Evolutionary conservation across 2,888 invertebrate species (phyloP).

Genomic region (Cylindroiulus punctatus): DNA sequence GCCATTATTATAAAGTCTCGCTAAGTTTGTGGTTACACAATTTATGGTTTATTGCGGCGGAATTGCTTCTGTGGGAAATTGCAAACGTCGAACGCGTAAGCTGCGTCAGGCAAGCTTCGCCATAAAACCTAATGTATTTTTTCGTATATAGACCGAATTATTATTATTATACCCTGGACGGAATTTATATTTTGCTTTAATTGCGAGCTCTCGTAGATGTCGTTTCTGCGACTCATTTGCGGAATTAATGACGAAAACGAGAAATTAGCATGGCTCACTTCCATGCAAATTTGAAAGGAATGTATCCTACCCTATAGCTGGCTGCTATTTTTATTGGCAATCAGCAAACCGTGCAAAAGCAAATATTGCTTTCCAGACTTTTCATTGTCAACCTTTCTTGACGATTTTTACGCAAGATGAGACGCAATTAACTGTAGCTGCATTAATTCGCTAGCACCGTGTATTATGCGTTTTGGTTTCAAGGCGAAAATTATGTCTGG

Average conservation of each 20-base stretch:
- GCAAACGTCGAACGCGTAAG: background rate
- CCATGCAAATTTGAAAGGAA: background rate
- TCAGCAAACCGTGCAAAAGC: background rate
- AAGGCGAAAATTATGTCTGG: background rate
- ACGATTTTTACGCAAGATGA: background rate
- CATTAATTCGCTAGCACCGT: background rate
- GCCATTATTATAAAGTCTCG: slow-evolving; percentile 18
- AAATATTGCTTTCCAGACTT: background rate
- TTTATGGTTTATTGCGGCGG: slow-evolving; percentile 9
- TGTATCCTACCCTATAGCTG: too few species aligned
- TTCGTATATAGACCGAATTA: background rate
- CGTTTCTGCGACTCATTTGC: background rate
- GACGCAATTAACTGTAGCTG: background rate
- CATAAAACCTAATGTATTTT: slow-evolving; percentile 1
- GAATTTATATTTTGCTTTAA: slow-evolving; percentile 1
- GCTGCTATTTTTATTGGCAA: background rate
- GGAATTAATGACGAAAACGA: slow-evolving; percentile 7
- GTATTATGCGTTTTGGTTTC: background rate
- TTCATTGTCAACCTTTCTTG: background rate
- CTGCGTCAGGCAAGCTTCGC: background rate
- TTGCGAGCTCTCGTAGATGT: background rate
- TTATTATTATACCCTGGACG: slow-evolving; percentile 18
- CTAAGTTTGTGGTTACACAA: slow-evolving; percentile 7
- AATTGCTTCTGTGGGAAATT: slow-evolving; percentile 5
- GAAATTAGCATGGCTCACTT: background rate